Base-by-base conservation (phyloP, 2,113 vertebrate genomes). In the Phrynocephalus versicolor region DNA sequence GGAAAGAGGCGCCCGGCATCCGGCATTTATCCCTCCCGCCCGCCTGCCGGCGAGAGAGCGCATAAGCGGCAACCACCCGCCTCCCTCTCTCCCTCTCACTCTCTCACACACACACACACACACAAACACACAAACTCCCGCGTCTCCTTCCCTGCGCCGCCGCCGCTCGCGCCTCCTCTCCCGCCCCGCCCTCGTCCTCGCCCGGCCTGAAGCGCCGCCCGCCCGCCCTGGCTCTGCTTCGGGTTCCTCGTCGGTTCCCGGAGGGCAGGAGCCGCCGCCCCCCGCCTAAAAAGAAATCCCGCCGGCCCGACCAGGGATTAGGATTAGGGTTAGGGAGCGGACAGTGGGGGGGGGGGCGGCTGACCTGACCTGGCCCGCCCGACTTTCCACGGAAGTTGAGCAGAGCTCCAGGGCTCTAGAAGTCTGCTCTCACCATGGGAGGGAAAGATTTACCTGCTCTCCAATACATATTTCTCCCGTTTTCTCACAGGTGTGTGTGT, bases 11-110 rank as follows among this genome's bases (percentile, higher is more conserved):
- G 69, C 67, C 23, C 70, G 13, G 33, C 6, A 1, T 30, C 23
- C 2, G 19, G 76, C 35, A 83, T 83, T 83, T 87, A 87, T 87
- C 81, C 85, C 80, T 39, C 5, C 45, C 45, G 64, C 78, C 79
- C 79, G 79, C 78, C 79, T 71, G 79, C 78, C 79, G n/a, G 14
- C 35, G 25, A 41, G 58, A 14, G 41, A 16, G 74, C 2, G 75
- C 30, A 0, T 77, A 1, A 65, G 58, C 67, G 73, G 60, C 67
- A 60, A 30, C 25, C 19, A 69, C 75, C 84, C 74, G 3, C 82
- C 45, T 0, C 6, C 1, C 6, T 5, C 12, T 27, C 69, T 6
- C 45, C 30, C 37, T n/a, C 45, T 10, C 88, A 83, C 88, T 91
- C 39, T 87, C 85, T 19, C 73, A n/a, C n/a, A n/a, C n/a, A n/a